Evolutionary conservation across 2,797 vertebrate species (phyloP), one percentile per base, ranked within the genome.

Genomic region (Denticeps clupeoides): DNA sequence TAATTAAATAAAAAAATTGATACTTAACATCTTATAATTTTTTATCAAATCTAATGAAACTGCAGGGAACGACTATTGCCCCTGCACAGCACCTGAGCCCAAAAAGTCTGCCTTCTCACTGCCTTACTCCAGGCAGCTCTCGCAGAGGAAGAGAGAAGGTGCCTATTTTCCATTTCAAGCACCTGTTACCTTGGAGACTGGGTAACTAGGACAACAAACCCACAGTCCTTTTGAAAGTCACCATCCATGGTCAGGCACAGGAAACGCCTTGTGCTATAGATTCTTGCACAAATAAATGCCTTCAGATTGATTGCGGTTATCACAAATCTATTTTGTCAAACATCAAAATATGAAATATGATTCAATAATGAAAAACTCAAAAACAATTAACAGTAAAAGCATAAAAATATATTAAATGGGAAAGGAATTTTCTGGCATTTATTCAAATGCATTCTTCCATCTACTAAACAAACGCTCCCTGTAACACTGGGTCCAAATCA

Each of bases 101-200:
- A 65, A 54, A 51, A 43, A 32, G 47, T 42, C 43, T 28, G 46
- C 41, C 23, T 46, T 55, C 58, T 51, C 53, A 51, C 48, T 38
- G 35, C 50, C 33, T 51, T 47, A 42, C 43, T 58, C 60, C 58
- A 53, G 43, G 54, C 52, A 60, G 61, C 54, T 60, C 63, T 65
- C 63, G n/a, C n/a, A n/a, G 58, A 60, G 49, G 37, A 51, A 31
- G 43, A 28, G 43, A 62, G 27, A 49, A n/a, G 32, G 48, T 31
- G 47, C 55, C 56, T 41, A 28, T 62, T 62, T 60, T 35, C 41
- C 48, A 56, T 59, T 60, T 56, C 48, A 57, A 60, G 53, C 64
- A 69, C 62, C 64, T 72, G 67, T 68, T 69, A 59, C 60, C 60
- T 65, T 65, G 62, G 60, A 60, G 54, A 69, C 64, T 62, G 49